These are phyloP conservation scores for Tragelaphus buxtoni DNA, from an alignment of 2,113 vertebrate species.

Conservation along the genomic window DNA sequence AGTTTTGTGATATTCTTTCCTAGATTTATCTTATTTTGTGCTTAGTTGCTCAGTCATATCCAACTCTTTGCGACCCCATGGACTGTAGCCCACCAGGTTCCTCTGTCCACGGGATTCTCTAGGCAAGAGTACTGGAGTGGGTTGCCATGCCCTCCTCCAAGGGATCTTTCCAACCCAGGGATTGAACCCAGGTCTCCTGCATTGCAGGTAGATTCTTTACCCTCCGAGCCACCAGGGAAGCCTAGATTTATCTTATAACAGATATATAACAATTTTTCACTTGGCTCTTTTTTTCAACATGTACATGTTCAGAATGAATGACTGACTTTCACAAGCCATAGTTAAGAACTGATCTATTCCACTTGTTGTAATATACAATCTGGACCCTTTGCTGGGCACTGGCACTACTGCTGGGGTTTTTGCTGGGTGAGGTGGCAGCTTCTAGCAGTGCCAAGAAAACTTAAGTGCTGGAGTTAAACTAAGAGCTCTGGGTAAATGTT, in stretches of 20 bases:
- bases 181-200: background rate
- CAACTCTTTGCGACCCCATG: background rate
- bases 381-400: conserved; percentile 10
- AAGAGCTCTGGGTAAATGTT: background rate
- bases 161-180: background rate
- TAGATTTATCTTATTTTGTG: background rate
- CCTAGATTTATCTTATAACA: background rate
- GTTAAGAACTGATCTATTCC: background rate
- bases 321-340: background rate
- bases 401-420: background rate
- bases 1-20: background rate
- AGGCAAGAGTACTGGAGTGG: background rate
- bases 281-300: background rate
- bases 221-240: background rate
- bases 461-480: conserved; percentile 10
- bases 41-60: background rate
- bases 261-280: background rate
- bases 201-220: background rate
- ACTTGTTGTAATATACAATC: background rate
- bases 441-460: background rate
- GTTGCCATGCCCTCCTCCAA: background rate
- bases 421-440: background rate
- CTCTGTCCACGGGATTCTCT: background rate
- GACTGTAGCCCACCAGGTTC: background rate
- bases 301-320: background rate